These are phyloP conservation scores for Eupsittula cactorum DNA, from an alignment of 2,113 vertebrate species.

Conservation along the genomic window DNA sequence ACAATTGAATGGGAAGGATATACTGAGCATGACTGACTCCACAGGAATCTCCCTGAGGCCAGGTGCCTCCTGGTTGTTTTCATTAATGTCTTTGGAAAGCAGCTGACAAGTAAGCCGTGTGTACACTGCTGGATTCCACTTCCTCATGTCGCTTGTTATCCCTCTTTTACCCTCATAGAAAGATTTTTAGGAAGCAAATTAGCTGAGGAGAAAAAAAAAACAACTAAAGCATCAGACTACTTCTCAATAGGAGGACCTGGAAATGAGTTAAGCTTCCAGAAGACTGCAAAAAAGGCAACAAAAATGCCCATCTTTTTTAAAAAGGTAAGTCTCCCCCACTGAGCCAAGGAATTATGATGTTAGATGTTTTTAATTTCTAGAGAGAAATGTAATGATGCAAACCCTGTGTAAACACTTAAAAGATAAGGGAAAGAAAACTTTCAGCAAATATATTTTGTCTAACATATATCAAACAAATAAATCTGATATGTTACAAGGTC, in stretches of 20 bases:
- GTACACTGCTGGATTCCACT: background rate
- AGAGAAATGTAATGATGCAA: background rate
- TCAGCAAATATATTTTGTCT: background rate
- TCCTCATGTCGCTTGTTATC: background rate
- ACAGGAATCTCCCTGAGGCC: background rate
- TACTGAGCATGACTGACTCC: rapidly evolving
- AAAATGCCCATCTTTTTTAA: background rate
- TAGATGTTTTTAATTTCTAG: background rate
- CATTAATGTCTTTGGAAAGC: background rate
- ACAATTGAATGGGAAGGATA: background rate
- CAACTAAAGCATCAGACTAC: background rate
- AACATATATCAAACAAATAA: background rate
- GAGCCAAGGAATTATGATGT: background rate
- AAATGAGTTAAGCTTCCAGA: background rate
- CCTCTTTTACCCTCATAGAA: background rate
- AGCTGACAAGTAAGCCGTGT: background rate
- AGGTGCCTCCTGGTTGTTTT: background rate
- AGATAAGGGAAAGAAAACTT: background rate
- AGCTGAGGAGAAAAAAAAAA: background rate
- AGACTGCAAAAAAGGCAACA: background rate
- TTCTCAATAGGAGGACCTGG: background rate
- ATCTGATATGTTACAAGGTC: background rate
- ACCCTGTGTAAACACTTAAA: background rate
- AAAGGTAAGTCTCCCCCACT: rapidly evolving
- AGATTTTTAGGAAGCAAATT: background rate